phyloP scores from a whole-genome alignment of 2,888 invertebrate species.

The Dromius quadrimaculatus region DNA sequence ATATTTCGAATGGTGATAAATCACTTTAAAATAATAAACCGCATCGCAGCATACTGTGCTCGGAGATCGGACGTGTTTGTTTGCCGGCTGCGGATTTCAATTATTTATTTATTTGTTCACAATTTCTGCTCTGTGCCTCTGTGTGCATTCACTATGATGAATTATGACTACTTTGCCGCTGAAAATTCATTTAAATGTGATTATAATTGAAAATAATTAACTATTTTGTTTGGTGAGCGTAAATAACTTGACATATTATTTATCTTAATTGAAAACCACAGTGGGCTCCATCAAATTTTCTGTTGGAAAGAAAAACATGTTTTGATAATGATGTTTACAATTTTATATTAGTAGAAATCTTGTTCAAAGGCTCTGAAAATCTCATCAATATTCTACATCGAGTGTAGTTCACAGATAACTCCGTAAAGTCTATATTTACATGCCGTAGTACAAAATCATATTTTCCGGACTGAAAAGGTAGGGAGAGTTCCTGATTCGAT shows the following conservation, averaged over 20 bases:
- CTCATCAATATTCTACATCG: conserved; percentile 12
- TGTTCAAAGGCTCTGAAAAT: conserved; percentile 5
- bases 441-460: conserved; percentile 48
- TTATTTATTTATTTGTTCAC: conserved; percentile 8
- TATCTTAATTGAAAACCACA: not conserved
- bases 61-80: not conserved
- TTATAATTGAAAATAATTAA: conserved; percentile 13
- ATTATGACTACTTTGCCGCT: not conserved
- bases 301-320: too few species aligned
- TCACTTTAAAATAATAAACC: conserved; percentile 42
- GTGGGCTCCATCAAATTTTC: too few species aligned
- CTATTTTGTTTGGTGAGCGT: not conserved
- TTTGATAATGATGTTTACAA: not conserved
- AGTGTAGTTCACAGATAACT: conserved; percentile 38
- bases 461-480: conserved; percentile 46
- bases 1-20: conserved; percentile 42
- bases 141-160: not conserved
- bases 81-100: conserved; percentile 7
- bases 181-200: conserved; percentile 8
- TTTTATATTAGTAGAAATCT: not conserved
- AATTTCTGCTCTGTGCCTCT: conserved; percentile 1
- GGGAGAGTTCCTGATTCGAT: conserved; percentile 51
- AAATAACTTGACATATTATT: not conserved
- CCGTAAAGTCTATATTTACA: conserved; percentile 51
- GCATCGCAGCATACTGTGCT: conserved; percentile 6